phyloP scores from a whole-genome alignment of 2,113 vertebrate species.

The Agapornis roseicollis region DNA sequence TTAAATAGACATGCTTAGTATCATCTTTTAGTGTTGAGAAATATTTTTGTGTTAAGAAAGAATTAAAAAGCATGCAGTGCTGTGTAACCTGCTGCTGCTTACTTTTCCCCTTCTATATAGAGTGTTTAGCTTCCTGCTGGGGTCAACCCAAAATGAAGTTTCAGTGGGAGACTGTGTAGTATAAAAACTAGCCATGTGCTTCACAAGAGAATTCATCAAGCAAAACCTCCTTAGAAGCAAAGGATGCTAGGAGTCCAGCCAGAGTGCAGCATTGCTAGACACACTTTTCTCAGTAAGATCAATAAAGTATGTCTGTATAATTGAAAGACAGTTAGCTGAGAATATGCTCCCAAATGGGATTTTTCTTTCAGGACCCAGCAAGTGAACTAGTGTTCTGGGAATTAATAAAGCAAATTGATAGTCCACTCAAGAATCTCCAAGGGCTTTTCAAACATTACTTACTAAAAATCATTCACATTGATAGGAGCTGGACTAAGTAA shows the following conservation, averaged over 20 bases:
- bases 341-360: slow-evolving; percentile 22
- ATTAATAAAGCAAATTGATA: slow-evolving; percentile 40
- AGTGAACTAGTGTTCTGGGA: slow-evolving; percentile 10
- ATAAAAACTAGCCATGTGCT: neutral
- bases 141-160: neutral
- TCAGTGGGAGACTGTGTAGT: neutral
- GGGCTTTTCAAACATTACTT: slow-evolving; percentile 10
- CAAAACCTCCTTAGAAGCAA: neutral
- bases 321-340: slow-evolving; percentile 29
- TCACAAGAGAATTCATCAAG: neutral
- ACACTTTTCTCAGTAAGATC: neutral
- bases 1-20: neutral
- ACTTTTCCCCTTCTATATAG: neutral
- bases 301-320: slow-evolving; percentile 26
- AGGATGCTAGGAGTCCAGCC: neutral
- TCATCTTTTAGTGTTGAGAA: neutral
- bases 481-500: neutral
- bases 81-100: neutral
- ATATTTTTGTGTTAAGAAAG: neutral
- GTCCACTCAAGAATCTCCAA: slow-evolving; percentile 20
- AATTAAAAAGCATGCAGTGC: neutral
- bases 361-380: slow-evolving; percentile 17
- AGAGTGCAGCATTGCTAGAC: neutral
- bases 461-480: neutral
- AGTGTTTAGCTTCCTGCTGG: neutral